Percentiles rank a stretch among this genome's conserved stretches.
phyloP scores from a whole-genome alignment of 2,797 vertebrate genomes.

The Potorous gilbertii region DNA sequence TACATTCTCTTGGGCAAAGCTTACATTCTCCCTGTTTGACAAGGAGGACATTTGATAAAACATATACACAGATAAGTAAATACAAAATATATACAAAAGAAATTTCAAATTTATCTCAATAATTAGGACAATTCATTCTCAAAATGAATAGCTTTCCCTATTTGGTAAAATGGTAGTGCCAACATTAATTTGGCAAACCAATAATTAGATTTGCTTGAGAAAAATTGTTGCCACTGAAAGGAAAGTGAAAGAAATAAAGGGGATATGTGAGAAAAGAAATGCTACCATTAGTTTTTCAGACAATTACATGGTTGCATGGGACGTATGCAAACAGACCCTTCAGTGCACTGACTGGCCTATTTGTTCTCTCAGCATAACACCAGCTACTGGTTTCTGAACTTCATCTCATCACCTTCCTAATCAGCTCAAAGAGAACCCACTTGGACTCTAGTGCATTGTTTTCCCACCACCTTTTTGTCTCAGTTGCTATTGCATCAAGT shows the following conservation, averaged over 20 bases:
- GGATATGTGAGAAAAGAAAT: conserved; percentile 50
- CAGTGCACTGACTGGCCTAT: conserved; percentile 51
- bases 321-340: conserved; percentile 40
- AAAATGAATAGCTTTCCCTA: conserved; percentile 27
- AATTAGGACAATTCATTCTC: neutral
- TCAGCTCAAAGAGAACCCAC: conserved; percentile 57
- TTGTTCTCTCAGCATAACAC: conserved; percentile 34
- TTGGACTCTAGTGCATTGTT: neutral
- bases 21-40: neutral
- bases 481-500: conserved; percentile 45
- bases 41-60: neutral
- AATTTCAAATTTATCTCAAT: neutral
- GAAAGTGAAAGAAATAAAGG: conserved; percentile 63
- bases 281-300: conserved; percentile 65
- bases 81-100: neutral
- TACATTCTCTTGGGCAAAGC: neutral
- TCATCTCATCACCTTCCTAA: conserved; percentile 64
- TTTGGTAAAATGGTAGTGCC: neutral
- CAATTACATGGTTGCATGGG: conserved; percentile 45
- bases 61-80: neutral
- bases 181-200: conserved; percentile 4
- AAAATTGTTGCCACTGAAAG: conserved; percentile 64
- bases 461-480: conserved; percentile 49
- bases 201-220: conserved; percentile 8
- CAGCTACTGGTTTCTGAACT: conserved; percentile 64